Evolutionary conservation across 2,888 invertebrate genomes (phyloP).

Genomic region (Galeruca laticollis): DNA sequence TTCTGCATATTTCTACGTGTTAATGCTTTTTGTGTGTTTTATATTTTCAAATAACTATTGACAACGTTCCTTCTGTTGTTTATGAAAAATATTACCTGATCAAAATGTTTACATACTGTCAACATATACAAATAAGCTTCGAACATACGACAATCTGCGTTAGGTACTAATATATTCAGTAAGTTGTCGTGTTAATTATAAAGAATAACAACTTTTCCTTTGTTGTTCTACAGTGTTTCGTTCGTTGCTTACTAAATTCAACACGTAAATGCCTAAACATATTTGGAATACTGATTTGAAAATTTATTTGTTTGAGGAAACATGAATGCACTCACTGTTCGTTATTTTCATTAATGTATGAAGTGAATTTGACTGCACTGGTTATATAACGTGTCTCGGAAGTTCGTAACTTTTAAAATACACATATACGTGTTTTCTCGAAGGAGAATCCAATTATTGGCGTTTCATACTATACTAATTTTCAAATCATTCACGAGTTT

Average conservation of each 20-base stretch:
- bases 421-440: too few relatives aligned
- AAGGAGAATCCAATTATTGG: too few relatives aligned
- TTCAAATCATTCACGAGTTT: too few relatives aligned
- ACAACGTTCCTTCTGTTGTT: background rate
- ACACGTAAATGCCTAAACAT: background rate
- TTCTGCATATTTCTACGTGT: background rate
- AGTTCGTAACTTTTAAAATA: too few relatives aligned
- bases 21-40: background rate
- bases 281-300: background rate
- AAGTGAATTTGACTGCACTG: too few relatives aligned
- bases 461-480: too few relatives aligned
- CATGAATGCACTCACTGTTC: background rate
- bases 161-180: conserved; percentile 15
- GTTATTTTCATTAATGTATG: too few relatives aligned
- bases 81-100: background rate
- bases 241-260: background rate
- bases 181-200: conserved; percentile 11
- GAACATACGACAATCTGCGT: background rate
- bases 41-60: background rate
- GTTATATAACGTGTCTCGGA: too few relatives aligned
- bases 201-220: conserved; percentile 15
- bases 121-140: background rate
- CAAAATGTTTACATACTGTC: background rate
- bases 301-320: background rate
- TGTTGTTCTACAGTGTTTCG: background rate